Conservation (phyloP, 2,797 vertebrate species). For the Anisognathus igniventris region DNA sequence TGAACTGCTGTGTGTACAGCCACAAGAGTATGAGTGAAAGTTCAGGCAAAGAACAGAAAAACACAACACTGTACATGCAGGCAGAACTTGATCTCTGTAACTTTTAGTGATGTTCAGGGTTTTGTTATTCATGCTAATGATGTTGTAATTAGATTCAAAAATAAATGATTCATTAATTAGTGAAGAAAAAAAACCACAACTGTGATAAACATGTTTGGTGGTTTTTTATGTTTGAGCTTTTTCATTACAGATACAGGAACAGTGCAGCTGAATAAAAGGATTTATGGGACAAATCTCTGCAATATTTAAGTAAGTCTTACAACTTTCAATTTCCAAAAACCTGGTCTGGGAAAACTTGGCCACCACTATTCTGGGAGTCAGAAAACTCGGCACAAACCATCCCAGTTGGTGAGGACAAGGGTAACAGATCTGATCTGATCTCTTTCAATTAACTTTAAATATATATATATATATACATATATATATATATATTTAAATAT, state of each 20-base stretch:
- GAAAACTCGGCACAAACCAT: neutral
- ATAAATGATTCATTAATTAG: neutral
- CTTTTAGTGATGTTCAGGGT: neutral
- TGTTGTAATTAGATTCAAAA: neutral
- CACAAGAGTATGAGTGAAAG: neutral
- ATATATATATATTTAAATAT: neutral
- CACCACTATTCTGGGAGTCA: neutral
- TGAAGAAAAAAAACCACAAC: neutral
- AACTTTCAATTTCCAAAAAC: neutral
- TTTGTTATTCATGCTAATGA: neutral
- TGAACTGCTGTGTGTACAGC: neutral
- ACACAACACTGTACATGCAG: neutral
- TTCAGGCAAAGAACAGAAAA: neutral
- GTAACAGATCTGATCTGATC: neutral
- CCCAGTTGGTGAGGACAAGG: rapidly evolving
- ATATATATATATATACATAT: too few relatives aligned
- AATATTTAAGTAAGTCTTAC: neutral
- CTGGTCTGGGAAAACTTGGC: neutral
- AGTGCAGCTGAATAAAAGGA: neutral
- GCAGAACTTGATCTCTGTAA: neutral
- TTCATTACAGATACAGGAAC: neutral
- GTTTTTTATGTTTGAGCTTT: neutral
- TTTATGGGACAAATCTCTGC: neutral
- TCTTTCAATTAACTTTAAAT: neutral
- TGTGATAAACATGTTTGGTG: neutral